Base-by-base conservation (phyloP, 2,888 invertebrate species). In the Prosopocoilus inquinatus region DNA sequence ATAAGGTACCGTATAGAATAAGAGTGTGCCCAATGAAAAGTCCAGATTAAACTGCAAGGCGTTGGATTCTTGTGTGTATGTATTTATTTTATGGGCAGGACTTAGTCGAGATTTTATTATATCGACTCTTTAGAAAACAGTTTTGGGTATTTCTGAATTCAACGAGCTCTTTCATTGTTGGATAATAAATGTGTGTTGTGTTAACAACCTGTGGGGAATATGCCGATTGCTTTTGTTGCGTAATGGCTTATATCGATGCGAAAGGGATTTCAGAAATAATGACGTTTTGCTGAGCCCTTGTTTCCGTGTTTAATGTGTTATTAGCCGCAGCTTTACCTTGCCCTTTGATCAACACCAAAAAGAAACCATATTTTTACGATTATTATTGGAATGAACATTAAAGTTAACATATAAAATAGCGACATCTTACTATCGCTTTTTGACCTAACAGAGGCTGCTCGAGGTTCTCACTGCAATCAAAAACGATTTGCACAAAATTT, bases 31-130 rank as follows among this genome's bases (percentile, higher is more conserved):
- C 75, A 77, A 76, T 76, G 47, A 32, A 33, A 34, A 57, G 61
- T 57, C 55, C 43, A 53, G 50, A 57, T 51, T 58, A 61, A 58
- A 61, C 57, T 49, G 53, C 60, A 9, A 72, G 73, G 75, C 74
- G 75, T 69, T 61, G 64, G 65, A 54, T 68, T 60, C 58, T 62
- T 63, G 70, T 68, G 67, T 66, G 69, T 68, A 69, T 68, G 66
- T 71, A 69, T 72, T 75, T 73, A 74, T 75, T 75, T 74, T 74
- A 75, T 74, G 76, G 76, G 75, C 71, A 67, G 75, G 75, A 60
- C 51, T 49, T 47, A 28, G 33, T 62, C 68, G 71, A 69, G 75
- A 75, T 76, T 77, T 76, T 73, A 74, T 76, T 76, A 75, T 75
- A 75, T 75, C 70, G 73, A 71, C 70, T 74, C 67, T 75, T 74